Base-by-base conservation (phyloP, 1,140 invertebrate species). In the Kradibia gibbosae region DNA sequence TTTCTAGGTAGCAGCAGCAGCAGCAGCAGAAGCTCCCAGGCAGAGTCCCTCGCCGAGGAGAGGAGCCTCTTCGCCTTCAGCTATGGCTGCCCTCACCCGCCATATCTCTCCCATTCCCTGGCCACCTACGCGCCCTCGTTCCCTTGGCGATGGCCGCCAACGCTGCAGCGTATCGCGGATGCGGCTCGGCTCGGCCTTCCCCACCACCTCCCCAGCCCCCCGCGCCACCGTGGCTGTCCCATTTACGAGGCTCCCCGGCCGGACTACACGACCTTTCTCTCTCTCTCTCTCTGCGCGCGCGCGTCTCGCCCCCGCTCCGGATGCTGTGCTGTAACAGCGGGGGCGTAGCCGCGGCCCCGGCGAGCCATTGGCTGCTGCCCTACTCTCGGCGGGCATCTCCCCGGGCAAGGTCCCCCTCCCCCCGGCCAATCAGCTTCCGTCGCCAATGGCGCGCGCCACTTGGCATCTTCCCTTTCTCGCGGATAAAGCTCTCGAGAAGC, bases 331-430 rank as follows among this genome's bases (percentile, higher is more conserved):
- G 62, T 15, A 67, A 67, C 62, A 67, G 62, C 62, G 34, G 62
- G 62, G 62, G 62, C 62, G 62, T 67, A 67, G 62, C 62, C 34
- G 36, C 36, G 20, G 3, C 20, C 34, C 5, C 34, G 15, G 34
- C 34, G 4, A 39, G 62, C 34, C 62, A 67, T 67, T 67, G 62
- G 62, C 13, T 17, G 20, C 20, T 39, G 34, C 62, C 62, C 20
- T 67, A 22, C 62, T 67, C 34, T 67, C 36, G 62, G 11, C 62
- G 34, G 13, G 34, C 34, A 67, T 67, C 62, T 67, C 34, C 36
- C 5, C 25, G 62, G 62, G 60, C 31, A 70, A 8, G 39, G n/a
- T 17, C 34, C n/a, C n/a, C 70, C 70, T 25, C 34, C 87, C 85
- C 80, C 53, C 28, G 72, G 15, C 72, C 72, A 55, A 55, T 67